Conservation (phyloP, 1,140 invertebrate genomes). For the Ooceraea biroi region DNA sequence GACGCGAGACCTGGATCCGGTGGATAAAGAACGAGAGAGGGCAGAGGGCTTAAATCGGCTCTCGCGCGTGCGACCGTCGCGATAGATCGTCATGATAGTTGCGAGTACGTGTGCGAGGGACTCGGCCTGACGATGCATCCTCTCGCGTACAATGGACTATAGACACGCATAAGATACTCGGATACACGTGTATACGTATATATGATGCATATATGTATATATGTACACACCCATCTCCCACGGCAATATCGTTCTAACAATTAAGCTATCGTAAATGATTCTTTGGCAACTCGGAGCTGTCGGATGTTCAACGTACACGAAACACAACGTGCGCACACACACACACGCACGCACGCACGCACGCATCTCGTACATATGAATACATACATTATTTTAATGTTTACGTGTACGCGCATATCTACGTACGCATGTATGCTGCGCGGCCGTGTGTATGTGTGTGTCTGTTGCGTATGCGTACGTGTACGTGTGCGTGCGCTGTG, state of each 20-base stretch:
- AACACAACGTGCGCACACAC: background rate
- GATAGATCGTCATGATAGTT: background rate
- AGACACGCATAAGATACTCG: slow-evolving; percentile 53
- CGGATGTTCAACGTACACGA: slow-evolving; percentile 74
- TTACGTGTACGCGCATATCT: slow-evolving; percentile 17
- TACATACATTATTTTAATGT: background rate
- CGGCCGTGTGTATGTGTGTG: too few relatives aligned
- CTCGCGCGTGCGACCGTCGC: background rate
- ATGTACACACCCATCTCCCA: slow-evolving; percentile 55
- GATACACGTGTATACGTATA: slow-evolving; percentile 58
- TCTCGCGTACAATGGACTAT: slow-evolving; percentile 29
- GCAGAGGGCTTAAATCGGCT: slow-evolving; percentile 45
- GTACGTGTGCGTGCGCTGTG: background rate
- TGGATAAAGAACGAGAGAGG: slow-evolving; percentile 51
- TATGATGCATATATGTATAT: too few relatives aligned
- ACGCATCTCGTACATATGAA: background rate
- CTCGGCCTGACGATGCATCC: background rate
- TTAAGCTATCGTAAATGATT: slow-evolving; percentile 75
- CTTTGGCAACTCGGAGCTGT: slow-evolving; percentile 83
- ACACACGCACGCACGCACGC: background rate
- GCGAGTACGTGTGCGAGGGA: background rate
- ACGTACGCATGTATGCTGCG: background rate
- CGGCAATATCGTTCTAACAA: slow-evolving; percentile 47
- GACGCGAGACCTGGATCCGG: background rate
- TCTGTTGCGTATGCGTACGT: background rate